Base-by-base conservation (phyloP, 1,140 invertebrate genomes). In the Eurosta solidaginis region DNA sequence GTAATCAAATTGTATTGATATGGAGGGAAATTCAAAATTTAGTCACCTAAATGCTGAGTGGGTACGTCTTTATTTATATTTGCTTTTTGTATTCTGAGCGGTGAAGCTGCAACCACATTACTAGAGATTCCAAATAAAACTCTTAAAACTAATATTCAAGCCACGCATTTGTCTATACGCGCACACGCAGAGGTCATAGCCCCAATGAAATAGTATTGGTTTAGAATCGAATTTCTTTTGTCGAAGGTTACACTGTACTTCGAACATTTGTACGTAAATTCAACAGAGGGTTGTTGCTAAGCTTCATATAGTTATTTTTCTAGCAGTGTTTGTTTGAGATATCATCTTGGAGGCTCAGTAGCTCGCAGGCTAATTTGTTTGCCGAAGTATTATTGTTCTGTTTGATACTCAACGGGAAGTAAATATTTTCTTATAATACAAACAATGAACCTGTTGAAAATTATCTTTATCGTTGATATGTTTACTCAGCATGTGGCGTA, bases 401-500 rank as follows among this genome's bases (percentile, higher is more conserved):
- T 68, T 40, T 68, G 33, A 68, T 68, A 68, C 59, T 40, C 36
- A 68, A 68, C 59, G 59, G 59, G 33, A 68, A 68, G 33, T 42
- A 68, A 68, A 68, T 42, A 68, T 68, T 68, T 68, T 68, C 59
- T 68, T 68, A 59, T 59, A 12, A 68, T 40, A 17, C 45, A n/a
- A 49, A 68, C n/a, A 68, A 68, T 42, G 59, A 40, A 68, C 59
- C 59, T 68, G 59, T 68, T 68, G 59, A 68, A 68, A n/a, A 68
- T 40, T 68, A 36, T 42, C 59, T 36, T 68, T 68, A 40, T 20
- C 33, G 20, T 29, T 27, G 14, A 40, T 40, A n/a, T 68, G 59
- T 68, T 68, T 68, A 17, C 59, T 17, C 59, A 68, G 29, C 29
- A 33, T 68, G 59, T 40, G 17, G 33, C 59, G 59, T 40, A 68